Evolutionary conservation across 2,888 invertebrate genomes (phyloP).

Genomic region (Drosophila anomalipes): DNA sequence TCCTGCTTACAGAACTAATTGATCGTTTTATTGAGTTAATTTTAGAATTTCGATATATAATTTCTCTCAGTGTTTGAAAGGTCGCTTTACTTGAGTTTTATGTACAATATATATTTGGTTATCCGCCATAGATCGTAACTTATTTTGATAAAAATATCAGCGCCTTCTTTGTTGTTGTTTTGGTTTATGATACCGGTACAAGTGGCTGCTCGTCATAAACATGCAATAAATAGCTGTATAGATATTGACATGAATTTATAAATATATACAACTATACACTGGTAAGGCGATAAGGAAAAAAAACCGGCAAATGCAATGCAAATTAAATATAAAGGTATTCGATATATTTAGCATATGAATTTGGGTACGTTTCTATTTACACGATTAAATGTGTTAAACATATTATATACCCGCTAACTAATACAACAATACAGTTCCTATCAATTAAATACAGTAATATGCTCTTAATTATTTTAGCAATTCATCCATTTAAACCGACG

Average conservation of each 20-base stretch:
- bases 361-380: constrained; percentile 7
- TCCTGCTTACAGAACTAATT: constrained; percentile 6
- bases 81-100: constrained; percentile 16
- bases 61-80: constrained; percentile 53
- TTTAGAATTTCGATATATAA: not conserved
- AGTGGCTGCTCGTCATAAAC: constrained; percentile 24
- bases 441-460: constrained; percentile 23
- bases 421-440: constrained; percentile 1
- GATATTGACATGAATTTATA: constrained; percentile 16
- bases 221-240: constrained; percentile 23
- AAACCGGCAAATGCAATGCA: constrained; percentile 24
- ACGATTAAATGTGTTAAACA: constrained; percentile 28
- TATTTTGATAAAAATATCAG: constrained; percentile 28
- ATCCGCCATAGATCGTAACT: constrained; percentile 19
- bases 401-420: constrained; percentile 13
- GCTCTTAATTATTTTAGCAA: not conserved
- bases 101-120: constrained; percentile 16
- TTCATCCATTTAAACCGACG: not conserved
- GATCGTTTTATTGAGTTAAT: constrained; percentile 27
- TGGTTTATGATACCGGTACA: constrained; percentile 9
- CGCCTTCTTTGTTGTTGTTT: constrained; percentile 6
- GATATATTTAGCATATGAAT: constrained; percentile 1
- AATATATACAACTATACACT: constrained; percentile 23
- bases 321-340: constrained; percentile 11
- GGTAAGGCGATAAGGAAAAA: constrained; percentile 28